These are phyloP conservation scores for Lagorchestes hirsutus DNA, from an alignment of 2,797 vertebrate genomes.

Conservation along the genomic window DNA sequence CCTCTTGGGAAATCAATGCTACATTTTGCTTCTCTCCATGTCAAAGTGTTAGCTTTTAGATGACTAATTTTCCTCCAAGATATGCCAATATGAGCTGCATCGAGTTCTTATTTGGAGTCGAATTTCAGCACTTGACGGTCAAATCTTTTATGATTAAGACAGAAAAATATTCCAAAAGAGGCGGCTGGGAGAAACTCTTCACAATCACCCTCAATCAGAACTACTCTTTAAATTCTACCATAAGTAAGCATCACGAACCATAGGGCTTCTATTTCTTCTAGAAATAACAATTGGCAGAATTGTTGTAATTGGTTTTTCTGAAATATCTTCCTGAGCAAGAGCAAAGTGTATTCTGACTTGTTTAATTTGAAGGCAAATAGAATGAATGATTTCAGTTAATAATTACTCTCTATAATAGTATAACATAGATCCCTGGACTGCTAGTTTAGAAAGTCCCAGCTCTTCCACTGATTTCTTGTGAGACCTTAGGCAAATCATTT, in stretches of 20 bases:
- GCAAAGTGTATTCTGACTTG: background rate
- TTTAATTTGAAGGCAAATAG: slow-evolving; percentile 41
- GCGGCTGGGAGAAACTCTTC: slow-evolving; percentile 66
- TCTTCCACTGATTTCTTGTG: background rate
- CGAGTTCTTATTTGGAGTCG: slow-evolving; percentile 74
- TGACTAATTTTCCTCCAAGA: slow-evolving; percentile 83
- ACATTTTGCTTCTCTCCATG: slow-evolving; percentile 82
- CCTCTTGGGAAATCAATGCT: slow-evolving; percentile 86
- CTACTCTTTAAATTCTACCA: slow-evolving; percentile 76
- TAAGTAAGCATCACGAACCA: slow-evolving; percentile 55
- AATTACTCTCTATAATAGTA: too few relatives aligned
- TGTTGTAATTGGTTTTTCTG: slow-evolving; percentile 55
- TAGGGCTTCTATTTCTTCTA: slow-evolving; percentile 70
- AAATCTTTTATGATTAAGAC: slow-evolving; percentile 79
- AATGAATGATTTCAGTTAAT: background rate
- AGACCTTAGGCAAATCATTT: background rate
- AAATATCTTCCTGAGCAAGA: background rate
- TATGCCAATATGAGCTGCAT: slow-evolving; percentile 75
- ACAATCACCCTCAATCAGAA: slow-evolving; percentile 66
- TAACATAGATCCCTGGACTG: background rate
- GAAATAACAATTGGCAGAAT: slow-evolving; percentile 65
- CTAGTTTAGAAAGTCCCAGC: background rate
- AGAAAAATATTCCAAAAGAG: slow-evolving; percentile 75
- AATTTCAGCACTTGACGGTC: slow-evolving; percentile 79
- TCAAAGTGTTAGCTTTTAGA: slow-evolving; percentile 82